Conservation (phyloP, 2,797 vertebrate species). For the Poecilia velifera region DNA sequence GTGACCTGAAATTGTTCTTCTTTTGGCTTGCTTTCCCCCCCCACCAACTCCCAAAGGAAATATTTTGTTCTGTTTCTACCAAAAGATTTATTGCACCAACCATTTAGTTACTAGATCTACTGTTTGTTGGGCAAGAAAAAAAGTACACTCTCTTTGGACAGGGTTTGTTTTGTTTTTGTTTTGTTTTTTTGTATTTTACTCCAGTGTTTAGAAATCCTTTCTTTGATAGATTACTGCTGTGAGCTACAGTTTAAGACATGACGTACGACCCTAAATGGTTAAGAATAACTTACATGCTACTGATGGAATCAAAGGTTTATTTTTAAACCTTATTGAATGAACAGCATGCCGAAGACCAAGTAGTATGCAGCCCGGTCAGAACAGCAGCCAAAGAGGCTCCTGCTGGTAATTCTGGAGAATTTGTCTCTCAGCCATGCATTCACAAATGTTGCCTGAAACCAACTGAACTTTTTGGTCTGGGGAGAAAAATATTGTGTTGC, state of each 20-base stretch:
- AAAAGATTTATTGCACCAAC: conserved; percentile 5
- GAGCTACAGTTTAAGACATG: background rate
- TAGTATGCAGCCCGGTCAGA: background rate
- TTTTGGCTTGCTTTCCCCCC: conserved; percentile 9
- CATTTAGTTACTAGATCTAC: conserved; percentile 1
- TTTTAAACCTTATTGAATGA: background rate
- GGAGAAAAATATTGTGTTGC: background rate
- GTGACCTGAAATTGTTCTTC: background rate
- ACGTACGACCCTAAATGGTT: background rate
- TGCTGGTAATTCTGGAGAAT: background rate
- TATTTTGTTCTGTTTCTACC: conserved; percentile 1
- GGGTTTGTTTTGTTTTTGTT: background rate
- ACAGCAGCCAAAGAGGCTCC: background rate
- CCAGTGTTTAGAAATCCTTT: background rate
- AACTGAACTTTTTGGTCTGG: background rate
- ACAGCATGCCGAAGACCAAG: background rate
- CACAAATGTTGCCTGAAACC: background rate
- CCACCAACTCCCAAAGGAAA: background rate
- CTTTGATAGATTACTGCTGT: background rate
- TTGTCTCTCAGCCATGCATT: background rate
- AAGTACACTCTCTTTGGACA: background rate
- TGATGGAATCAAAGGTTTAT: background rate
- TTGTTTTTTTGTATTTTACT: background rate
- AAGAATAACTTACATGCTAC: background rate
- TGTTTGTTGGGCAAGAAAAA: background rate